Base-by-base conservation (phyloP, 2,888 invertebrate species). In the Pyrocoelia pectoralis region DNA sequence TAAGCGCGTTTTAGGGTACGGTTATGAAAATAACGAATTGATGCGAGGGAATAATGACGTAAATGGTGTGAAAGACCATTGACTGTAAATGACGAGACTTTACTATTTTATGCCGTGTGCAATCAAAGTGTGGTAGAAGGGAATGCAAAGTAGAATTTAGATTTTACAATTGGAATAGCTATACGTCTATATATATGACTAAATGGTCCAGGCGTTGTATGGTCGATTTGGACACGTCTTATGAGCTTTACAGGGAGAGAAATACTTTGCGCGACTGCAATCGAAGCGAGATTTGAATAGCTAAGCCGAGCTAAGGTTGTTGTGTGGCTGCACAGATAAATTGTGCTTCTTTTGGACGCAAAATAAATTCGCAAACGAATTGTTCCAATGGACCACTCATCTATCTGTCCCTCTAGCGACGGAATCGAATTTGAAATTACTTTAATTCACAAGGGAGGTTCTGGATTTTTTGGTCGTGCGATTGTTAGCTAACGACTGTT, bases 391-490 rank as follows among this genome's bases (percentile, higher is more conserved):
- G 76, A 80, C 80, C 80, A 80, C 80, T 81, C 80, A 81, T 81
- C 80, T 81, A 80, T 80, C 80, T 79, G 80, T 81, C 80, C 81
- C 81, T 81, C 79, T 77, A 77, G 79, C 79, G 79, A 78, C 79
- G 79, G 80, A 81, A 81, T 81, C 82, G 82, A 81, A 82, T 82
- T 81, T 81, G 81, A 81, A 82, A 82, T 82, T 81, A 81, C 80
- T 82, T 82, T 82, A 81, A 82, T 82, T 82, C 82, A 77, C 81
- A 77, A 77, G 82, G 81, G 81, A 81, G 80, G 77, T 77, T 76
- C 77, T 73, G 79, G 79, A 79, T 79, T 80, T 80, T 81, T 80
- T 79, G 75, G 75, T 74, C 74, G 70, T 74, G 72, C 74, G 75
- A 70, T 68, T 68, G 68, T 67, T 67, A 71, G 72, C 78, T 79